Percentiles rank a stretch among this genome's conserved stretches.
phyloP scores from a whole-genome alignment of 2,113 vertebrate genomes.

The Platichthys flesus region DNA sequence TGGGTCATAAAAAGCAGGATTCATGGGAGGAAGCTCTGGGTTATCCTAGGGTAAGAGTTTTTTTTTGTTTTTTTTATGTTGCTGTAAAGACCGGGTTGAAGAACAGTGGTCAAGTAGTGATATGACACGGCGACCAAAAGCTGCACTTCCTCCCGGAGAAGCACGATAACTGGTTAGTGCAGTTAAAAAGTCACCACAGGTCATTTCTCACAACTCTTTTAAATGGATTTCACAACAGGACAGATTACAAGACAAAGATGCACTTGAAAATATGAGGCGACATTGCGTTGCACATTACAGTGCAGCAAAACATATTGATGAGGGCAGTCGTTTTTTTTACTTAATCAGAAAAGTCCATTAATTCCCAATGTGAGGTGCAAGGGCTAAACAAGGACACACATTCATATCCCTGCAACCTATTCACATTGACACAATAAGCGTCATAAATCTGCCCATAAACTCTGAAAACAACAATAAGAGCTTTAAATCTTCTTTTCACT shows the following conservation, averaged over 20 bases:
- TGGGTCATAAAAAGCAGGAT: slow-evolving; percentile 45
- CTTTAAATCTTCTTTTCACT: not conserved
- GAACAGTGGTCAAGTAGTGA: slow-evolving; percentile 27
- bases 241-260: not conserved
- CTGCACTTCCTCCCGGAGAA: slow-evolving; percentile 29
- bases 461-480: not conserved
- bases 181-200: slow-evolving; percentile 4
- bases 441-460: slow-evolving; percentile 58
- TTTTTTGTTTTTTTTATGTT: not conserved
- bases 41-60: slow-evolving; percentile 29
- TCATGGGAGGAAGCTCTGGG: slow-evolving; percentile 30
- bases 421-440: slow-evolving; percentile 31
- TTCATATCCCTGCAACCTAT: slow-evolving; percentile 39
- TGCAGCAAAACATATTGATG: slow-evolving; percentile 18
- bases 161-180: not conserved
- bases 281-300: not conserved
- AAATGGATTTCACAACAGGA: not conserved
- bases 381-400: slow-evolving; percentile 31
- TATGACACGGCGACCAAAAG: slow-evolving; percentile 19
- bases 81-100: slow-evolving; percentile 7
- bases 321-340: not conserved
- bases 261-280: not conserved
- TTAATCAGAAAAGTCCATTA: not conserved
- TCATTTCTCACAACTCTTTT: not conserved
- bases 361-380: slow-evolving; percentile 20